Conservation (phyloP, 1,140 invertebrate genomes). For the Papilio helenus region DNA sequence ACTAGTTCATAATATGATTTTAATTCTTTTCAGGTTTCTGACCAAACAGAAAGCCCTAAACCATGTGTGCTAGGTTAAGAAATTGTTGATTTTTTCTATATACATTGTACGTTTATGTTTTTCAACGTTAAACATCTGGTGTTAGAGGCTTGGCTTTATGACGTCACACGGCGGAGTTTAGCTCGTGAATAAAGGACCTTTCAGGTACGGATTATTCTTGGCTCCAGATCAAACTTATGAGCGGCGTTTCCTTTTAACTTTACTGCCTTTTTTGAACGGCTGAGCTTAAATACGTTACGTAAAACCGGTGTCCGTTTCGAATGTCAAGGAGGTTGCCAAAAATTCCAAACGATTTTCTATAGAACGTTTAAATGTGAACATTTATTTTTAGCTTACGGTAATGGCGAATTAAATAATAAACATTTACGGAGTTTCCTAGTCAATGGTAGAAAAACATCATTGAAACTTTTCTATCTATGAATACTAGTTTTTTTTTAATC, state of each 20-base stretch:
- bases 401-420: neutral
- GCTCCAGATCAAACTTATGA: constrained; percentile 72
- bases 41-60: no score
- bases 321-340: constrained; percentile 15
- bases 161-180: constrained; percentile 59
- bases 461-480: no score
- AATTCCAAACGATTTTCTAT: constrained; percentile 21
- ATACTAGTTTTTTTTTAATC: no score
- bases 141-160: constrained; percentile 42
- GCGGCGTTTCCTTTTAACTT: constrained; percentile 65
- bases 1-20: constrained; percentile 30
- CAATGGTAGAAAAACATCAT: no score
- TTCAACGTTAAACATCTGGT: neutral
- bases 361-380: constrained; percentile 26
- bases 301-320: constrained; percentile 47
- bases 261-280: constrained; percentile 60
- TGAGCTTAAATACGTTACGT: constrained; percentile 62
- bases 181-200: constrained; percentile 67
- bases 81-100: neutral
- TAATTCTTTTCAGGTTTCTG: no score
- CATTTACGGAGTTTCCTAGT: neutral
- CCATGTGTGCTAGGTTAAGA: neutral
- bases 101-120: neutral
- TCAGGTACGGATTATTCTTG: constrained; percentile 77
- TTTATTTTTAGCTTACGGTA: neutral